Evolutionary conservation across 2,797 vertebrate genomes (phyloP).

Genomic region (Muscicapa comitata): DNA sequence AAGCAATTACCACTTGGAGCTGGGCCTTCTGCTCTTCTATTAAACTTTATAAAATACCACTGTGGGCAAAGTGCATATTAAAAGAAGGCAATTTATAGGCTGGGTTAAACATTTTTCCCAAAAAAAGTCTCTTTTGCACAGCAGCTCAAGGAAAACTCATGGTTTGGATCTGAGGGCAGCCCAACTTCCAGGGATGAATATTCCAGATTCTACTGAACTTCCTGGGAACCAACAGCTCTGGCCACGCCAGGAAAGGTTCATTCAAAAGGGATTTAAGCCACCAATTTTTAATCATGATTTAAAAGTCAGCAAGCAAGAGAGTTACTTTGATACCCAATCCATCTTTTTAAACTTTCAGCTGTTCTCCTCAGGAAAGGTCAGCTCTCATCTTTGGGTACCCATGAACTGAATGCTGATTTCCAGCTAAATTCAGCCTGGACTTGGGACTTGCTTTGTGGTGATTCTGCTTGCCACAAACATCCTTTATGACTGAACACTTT

Average conservation of each 20-base stretch:
- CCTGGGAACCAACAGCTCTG: neutral
- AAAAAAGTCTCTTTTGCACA: slow-evolving; percentile 6
- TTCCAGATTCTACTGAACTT: neutral
- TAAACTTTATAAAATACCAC: slow-evolving; percentile 74
- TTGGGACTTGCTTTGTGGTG: neutral
- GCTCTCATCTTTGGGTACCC: neutral
- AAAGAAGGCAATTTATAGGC: slow-evolving; percentile 63
- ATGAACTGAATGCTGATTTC: slow-evolving; percentile 38
- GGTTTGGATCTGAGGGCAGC: neutral
- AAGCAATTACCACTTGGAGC: slow-evolving; percentile 72
- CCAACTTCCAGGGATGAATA: neutral
- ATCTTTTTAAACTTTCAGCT: slow-evolving; percentile 9
- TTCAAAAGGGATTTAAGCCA: neutral
- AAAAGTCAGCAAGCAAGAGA: slow-evolving; percentile 29
- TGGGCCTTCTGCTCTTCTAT: slow-evolving; percentile 71
- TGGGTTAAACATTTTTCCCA: slow-evolving; percentile 33
- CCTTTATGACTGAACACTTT: neutral
- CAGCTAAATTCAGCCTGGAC: neutral
- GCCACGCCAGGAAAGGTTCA: neutral
- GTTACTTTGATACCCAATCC: slow-evolving; percentile 21
- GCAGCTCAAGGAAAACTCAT: neutral
- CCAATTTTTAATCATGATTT: neutral
- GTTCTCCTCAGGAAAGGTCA: slow-evolving; percentile 43
- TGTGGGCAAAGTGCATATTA: slow-evolving; percentile 71
- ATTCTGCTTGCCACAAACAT: neutral